These are phyloP conservation scores for Manis javanica DNA, from an alignment of 2,797 vertebrate genomes.

Conservation along the genomic window DNA sequence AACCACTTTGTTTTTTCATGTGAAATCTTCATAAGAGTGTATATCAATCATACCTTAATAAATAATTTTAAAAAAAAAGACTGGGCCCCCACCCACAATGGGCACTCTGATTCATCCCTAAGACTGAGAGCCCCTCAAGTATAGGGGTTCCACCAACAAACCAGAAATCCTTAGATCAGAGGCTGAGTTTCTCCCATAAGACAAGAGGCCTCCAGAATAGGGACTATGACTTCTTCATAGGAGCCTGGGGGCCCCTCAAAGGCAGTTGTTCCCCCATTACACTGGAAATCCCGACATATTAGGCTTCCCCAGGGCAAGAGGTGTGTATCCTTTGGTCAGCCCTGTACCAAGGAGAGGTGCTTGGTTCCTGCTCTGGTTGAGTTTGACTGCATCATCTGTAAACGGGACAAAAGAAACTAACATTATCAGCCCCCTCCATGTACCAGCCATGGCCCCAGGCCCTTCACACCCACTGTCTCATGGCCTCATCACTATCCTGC, in stretches of 20 bases:
- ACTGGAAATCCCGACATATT: not conserved
- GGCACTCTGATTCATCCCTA: not conserved
- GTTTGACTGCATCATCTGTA: conserved; percentile 44
- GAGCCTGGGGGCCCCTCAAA: not conserved
- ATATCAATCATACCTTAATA: too few species aligned
- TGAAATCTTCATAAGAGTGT: too few species aligned
- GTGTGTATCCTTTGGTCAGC: conserved; percentile 51
- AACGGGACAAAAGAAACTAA: conserved; percentile 63
- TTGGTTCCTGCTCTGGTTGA: conserved; percentile 4
- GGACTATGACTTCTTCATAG: not conserved
- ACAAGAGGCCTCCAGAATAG: not conserved
- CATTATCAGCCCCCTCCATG: conserved; percentile 11
- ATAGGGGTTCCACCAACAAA: not conserved
- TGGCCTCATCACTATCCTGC: not conserved
- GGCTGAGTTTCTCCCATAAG: not conserved
- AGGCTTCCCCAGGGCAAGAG: not conserved
- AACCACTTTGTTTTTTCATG: too few species aligned
- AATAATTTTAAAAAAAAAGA: too few species aligned
- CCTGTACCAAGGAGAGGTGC: not conserved
- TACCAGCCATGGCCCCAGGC: conserved; percentile 39
- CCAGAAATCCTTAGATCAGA: not conserved
- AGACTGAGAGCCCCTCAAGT: not conserved
- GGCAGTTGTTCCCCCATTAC: not conserved
- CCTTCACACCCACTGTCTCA: conserved; percentile 57
- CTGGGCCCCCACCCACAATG: not conserved